Evolutionary conservation across 2,888 invertebrate genomes (phyloP), one percentile per base, ranked within the genome.

Genomic region (Sminthurides aquaticus): DNA sequence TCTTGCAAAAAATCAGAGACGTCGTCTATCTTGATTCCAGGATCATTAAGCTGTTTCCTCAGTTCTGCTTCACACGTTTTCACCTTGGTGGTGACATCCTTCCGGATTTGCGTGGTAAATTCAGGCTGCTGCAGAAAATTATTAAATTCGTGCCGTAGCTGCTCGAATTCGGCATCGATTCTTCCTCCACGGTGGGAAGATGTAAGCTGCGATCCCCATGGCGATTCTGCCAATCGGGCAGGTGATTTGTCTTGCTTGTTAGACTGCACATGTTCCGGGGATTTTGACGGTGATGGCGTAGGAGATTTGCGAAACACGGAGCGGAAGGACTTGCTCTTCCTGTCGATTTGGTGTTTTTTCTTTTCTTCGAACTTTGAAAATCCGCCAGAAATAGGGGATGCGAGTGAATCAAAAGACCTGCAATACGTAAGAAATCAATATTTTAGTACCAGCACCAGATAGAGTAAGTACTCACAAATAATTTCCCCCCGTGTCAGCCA

Each of bases 1-100:
- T 90, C 89, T 80, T 97, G 96, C 29, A 93, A 89, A 56, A 88
- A 81, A 76, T 95, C 94, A 0, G 95, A 91, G 34, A 95, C 79
- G 71, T 96, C 92, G 65, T 94, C 94, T 1, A 91, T 86, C 11
- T 83, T 67, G 1, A 58, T 60, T 29, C 22, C 80, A 78, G 85
- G 83, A 0, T 81, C 78, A 67, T 83, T 83, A 49, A 84, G 81
- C 72, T 82, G 83, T 72, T 83, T 83, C 43, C 85, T 79, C 54
- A 87, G 83, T 75, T 86, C 86, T 70, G 81, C 80, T 61, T 85
- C 84, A 75, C 87, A 85, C n/a, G 81, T 79, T 75, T 86, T 84
- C 15, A 87, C 86, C 74, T 86, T 87, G 73, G 84, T 84, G 59
- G 86, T 83, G 54, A 89, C 82, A 77, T 88, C 87, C 58, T 83